Conservation (phyloP, 2,113 vertebrate species). For the Chloropsis hardwickii region DNA sequence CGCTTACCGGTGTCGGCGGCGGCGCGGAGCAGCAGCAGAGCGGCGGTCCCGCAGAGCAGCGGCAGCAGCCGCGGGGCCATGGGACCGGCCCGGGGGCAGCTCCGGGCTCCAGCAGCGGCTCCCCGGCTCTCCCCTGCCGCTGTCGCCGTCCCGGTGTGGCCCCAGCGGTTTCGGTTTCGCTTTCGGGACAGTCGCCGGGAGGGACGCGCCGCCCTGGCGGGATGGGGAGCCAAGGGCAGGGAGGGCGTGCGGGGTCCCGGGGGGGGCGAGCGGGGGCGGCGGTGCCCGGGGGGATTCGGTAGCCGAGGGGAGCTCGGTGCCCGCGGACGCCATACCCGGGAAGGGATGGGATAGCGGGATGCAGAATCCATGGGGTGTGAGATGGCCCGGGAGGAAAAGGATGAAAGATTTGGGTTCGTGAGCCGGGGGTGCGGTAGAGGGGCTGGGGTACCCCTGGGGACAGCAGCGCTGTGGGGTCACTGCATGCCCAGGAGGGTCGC, state of each 20-base stretch:
- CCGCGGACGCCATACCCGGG: too few relatives aligned
- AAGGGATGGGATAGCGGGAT: background rate
- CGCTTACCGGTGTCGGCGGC: background rate
- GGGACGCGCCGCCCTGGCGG: background rate
- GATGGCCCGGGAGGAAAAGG: background rate
- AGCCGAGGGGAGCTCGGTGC: too few relatives aligned
- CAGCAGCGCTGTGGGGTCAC: background rate
- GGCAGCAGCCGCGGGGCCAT: background rate
- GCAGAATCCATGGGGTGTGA: background rate
- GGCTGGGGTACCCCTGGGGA: background rate
- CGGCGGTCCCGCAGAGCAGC: background rate
- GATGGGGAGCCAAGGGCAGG: background rate
- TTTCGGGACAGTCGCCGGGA: too few relatives aligned
- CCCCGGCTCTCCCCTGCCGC: background rate
- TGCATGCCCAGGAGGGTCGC: background rate
- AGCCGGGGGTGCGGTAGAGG: background rate
- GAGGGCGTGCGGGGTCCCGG: background rate
- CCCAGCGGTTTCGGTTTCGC: background rate
- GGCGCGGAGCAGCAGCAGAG: background rate
- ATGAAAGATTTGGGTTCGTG: background rate
- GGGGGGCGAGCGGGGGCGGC: too few relatives aligned
- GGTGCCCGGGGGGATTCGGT: rapidly evolving
- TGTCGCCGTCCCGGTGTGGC: background rate
- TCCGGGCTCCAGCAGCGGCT: background rate
- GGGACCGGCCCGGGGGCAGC: background rate